Conservation (phyloP, 2,888 invertebrate genomes). For the Petrolisthes manimaculis region DNA sequence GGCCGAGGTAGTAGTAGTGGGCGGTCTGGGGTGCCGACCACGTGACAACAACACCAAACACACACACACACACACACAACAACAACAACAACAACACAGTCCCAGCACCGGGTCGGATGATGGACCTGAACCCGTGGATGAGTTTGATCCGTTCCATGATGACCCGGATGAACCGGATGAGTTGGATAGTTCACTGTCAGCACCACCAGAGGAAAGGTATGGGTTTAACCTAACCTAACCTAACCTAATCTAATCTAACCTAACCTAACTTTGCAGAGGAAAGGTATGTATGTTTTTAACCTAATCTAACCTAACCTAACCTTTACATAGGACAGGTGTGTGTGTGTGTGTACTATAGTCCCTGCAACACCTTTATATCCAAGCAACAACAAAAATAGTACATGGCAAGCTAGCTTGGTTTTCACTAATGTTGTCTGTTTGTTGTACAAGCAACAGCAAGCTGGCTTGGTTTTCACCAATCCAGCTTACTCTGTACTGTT, state of each 20-base stretch:
- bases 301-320: no score
- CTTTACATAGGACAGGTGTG: no score
- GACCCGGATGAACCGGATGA: slow-evolving; percentile 76
- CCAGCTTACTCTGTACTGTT: no score
- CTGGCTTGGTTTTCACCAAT: no score
- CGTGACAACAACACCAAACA: slow-evolving; percentile 55
- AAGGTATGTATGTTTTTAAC: no score
- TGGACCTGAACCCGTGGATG: slow-evolving; percentile 75
- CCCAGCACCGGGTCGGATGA: slow-evolving; percentile 90
- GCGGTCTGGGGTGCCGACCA: neutral
- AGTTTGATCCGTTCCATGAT: slow-evolving; percentile 75
- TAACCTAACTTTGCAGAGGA: no score
- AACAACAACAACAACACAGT: slow-evolving; percentile 76
- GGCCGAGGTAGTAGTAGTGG: slow-evolving; percentile 47
- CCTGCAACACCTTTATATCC: no score
- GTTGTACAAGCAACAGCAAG: no score
- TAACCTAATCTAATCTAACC: neutral
- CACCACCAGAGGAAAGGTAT: slow-evolving; percentile 70
- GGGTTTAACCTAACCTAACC: neutral
- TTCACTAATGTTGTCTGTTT: no score
- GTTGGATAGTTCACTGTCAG: slow-evolving; percentile 69
- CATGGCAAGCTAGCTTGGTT: no score
- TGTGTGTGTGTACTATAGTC: no score
- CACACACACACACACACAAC: slow-evolving; percentile 70
- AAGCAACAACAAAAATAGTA: no score